Evolutionary conservation across 2,888 invertebrate genomes (phyloP).

Genomic region (Dasypogon diadema): DNA sequence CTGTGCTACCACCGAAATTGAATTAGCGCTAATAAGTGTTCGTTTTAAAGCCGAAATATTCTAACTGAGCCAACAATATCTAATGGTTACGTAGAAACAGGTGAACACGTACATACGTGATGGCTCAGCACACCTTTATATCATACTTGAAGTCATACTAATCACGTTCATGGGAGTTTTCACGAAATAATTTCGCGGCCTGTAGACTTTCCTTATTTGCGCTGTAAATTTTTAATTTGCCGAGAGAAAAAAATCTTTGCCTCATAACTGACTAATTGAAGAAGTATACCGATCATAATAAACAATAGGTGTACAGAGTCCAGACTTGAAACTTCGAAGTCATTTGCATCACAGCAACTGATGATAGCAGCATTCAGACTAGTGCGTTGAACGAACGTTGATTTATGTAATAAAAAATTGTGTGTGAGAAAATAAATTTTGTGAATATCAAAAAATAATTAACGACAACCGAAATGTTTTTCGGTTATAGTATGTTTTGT

Average conservation of each 20-base stretch:
- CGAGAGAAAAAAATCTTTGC: conserved; percentile 22
- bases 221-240: background rate
- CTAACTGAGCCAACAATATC: no score
- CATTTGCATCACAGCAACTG: conserved; percentile 23
- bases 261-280: conserved; percentile 16
- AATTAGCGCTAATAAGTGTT: no score
- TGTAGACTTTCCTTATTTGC: conserved; percentile 37
- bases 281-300: background rate
- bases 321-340: background rate
- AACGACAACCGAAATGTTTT: background rate
- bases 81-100: no score
- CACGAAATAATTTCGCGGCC: conserved; percentile 3
- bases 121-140: background rate
- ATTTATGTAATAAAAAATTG: conserved; percentile 9
- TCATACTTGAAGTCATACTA: background rate
- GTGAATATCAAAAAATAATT: background rate
- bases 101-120: no score
- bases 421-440: background rate
- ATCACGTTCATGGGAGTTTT: conserved; percentile 5
- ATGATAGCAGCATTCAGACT: background rate
- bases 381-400: background rate
- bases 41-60: no score
- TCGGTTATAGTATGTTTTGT: background rate
- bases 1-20: no score
- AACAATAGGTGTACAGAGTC: conserved; percentile 13